Evolutionary conservation across 2,797 vertebrate species (phyloP).

Genomic region (Liasis olivaceus): DNA sequence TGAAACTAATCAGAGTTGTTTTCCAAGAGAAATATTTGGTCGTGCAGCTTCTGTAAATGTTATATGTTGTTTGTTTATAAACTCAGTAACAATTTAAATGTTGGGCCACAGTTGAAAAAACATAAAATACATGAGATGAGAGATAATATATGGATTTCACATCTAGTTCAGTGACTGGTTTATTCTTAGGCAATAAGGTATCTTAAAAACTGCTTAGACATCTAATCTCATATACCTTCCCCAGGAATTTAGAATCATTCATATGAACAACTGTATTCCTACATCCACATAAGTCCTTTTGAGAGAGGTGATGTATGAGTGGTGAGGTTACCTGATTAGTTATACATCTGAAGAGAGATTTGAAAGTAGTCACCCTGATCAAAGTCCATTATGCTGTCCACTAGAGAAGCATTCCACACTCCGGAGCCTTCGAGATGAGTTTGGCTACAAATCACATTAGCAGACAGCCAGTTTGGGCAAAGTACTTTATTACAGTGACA

Average conservation of each 20-base stretch:
- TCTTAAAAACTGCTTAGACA: not conserved
- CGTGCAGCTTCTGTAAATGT: not conserved
- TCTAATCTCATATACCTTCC: not conserved
- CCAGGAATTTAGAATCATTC: not conserved
- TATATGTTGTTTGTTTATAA: not conserved
- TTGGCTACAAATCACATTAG: not conserved
- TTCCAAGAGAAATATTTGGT: not conserved
- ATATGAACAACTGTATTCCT: not conserved
- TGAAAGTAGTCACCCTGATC: not conserved
- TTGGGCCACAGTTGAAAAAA: accelerated
- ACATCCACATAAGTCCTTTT: not conserved
- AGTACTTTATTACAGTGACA: not conserved
- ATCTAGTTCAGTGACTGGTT: not conserved
- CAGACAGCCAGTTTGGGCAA: not conserved
- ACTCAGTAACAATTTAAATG: not conserved
- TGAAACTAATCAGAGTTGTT: not conserved
- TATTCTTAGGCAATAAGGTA: not conserved
- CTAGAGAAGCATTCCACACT: not conserved
- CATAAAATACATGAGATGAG: not conserved
- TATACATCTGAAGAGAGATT: not conserved
- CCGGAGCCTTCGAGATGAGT: not conserved
- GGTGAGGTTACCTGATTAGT: not conserved
- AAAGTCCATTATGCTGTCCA: not conserved
- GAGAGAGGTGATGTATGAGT: not conserved
- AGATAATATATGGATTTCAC: not conserved